These are phyloP conservation scores for Pentamera pediparva DNA, from an alignment of 53 echinoderm and acorn worm genomes.

Conservation along the genomic window DNA sequence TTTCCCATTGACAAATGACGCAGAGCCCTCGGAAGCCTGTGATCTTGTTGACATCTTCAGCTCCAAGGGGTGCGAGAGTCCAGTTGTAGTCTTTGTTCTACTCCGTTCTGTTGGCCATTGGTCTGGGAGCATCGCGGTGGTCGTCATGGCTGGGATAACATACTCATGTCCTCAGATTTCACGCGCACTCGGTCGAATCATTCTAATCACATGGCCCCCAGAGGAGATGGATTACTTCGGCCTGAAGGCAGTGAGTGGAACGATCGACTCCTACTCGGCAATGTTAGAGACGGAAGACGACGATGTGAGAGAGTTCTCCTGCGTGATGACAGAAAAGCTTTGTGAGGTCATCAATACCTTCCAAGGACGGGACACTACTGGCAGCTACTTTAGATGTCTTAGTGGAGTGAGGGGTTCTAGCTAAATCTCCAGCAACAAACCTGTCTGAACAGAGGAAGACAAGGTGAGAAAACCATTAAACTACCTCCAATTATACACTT, in stretches of 20 bases:
- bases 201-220: too few species aligned
- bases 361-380: conserved; percentile 9
- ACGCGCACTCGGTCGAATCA: conserved; percentile 42
- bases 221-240: conserved; percentile 38
- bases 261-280: too few species aligned
- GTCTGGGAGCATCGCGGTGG: conserved; percentile 33
- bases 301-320: not conserved
- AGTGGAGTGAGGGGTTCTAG: conserved; percentile 6
- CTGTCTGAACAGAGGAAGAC: too few species aligned
- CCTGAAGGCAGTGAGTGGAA: too few species aligned
- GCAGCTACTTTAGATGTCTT: not conserved
- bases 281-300: conserved; percentile 6
- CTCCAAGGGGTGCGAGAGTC: conserved; percentile 39
- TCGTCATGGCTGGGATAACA: conserved; percentile 44
- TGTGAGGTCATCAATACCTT: too few species aligned
- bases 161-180: conserved; percentile 39
- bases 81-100: conserved; percentile 40
- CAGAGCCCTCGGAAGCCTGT: too few species aligned
- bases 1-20: too few species aligned
- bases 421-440: too few species aligned
- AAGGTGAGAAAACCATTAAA: too few species aligned
- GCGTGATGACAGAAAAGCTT: too few species aligned
- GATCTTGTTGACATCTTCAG: conserved; percentile 37
- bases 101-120: conserved; percentile 24
- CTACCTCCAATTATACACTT: too few species aligned